Evolutionary conservation across 2,888 invertebrate genomes (phyloP).

Genomic region (Callinectes sapidus): DNA sequence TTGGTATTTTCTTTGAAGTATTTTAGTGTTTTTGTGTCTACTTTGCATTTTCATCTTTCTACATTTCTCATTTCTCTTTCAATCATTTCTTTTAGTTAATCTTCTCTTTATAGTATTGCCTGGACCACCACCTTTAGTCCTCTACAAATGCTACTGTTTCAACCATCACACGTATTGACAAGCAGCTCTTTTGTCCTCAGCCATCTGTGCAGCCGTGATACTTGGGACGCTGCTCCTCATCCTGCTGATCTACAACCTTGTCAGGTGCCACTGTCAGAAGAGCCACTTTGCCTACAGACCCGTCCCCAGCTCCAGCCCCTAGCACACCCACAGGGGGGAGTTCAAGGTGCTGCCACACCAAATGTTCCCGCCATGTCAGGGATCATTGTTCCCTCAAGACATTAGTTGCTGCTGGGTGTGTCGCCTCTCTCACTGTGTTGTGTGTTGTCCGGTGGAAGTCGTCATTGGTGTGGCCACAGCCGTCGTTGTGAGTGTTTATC

Average conservation of each 20-base stretch:
- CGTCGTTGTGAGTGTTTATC: not conserved
- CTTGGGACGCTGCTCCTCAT: slow-evolving; percentile 36
- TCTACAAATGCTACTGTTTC: not conserved
- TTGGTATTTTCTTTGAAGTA: too few species aligned
- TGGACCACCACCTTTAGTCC: too few species aligned
- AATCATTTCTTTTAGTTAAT: too few species aligned
- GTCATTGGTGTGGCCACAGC: not conserved
- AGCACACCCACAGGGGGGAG: not conserved
- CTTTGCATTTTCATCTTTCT: too few species aligned
- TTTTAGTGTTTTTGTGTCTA: too few species aligned
- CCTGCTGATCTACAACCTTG: not conserved
- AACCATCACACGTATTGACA: not conserved
- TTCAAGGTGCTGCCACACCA: not conserved
- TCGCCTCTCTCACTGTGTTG: not conserved
- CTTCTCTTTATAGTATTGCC: too few species aligned
- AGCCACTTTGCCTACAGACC: slow-evolving; percentile 30
- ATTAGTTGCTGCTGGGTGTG: not conserved
- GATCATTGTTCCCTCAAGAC: not conserved
- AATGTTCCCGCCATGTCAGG: not conserved
- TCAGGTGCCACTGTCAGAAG: not conserved
- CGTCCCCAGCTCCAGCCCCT: slow-evolving; percentile 31
- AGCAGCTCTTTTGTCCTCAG: not conserved
- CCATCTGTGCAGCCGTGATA: slow-evolving; percentile 12
- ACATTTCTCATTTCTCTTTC: too few species aligned
- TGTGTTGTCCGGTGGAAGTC: not conserved